Conservation (phyloP, 2,113 vertebrate genomes). For the Neofelis nebulosa region DNA sequence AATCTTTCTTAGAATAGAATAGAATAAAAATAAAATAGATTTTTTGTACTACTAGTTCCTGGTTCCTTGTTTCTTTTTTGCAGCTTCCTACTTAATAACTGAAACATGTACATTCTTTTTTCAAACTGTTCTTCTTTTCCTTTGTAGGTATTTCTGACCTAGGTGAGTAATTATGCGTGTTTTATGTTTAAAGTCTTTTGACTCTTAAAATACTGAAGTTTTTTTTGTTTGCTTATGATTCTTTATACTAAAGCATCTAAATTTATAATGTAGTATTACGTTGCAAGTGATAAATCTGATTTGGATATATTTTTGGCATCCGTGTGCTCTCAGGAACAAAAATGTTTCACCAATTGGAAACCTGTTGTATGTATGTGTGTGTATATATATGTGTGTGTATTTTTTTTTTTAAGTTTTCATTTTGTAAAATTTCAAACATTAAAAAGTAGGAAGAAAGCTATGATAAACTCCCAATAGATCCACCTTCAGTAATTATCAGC, state of each 20-base stretch:
- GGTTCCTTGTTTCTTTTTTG: conserved; percentile 39
- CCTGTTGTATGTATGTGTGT: background rate
- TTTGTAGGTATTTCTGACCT: conserved; percentile 90
- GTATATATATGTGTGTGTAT: background rate
- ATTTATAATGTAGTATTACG: conserved; percentile 21
- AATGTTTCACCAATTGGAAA: background rate
- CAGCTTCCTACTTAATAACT: conserved; percentile 31
- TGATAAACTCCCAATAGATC: background rate
- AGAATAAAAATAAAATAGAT: background rate
- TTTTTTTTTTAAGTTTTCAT: background rate
- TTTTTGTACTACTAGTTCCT: background rate
- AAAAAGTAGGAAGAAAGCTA: background rate
- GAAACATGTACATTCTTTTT: conserved; percentile 54
- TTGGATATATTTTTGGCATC: conserved; percentile 25
- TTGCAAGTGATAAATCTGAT: background rate
- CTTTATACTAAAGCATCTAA: background rate
- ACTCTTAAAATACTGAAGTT: conserved; percentile 1
- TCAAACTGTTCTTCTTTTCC: conserved; percentile 83
- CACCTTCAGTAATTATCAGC: background rate
- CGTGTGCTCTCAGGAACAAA: background rate
- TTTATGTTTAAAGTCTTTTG: conserved; percentile 38
- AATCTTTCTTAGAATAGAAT: too few relatives aligned
- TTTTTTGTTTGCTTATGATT: background rate
- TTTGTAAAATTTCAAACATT: conserved; percentile 39
- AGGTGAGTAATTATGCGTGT: conserved; percentile 86